Percentiles rank a stretch among this genome's conserved stretches.
phyloP scores from a whole-genome alignment of 2,888 invertebrate genomes.

The Rhabditoides inermis region DNA sequence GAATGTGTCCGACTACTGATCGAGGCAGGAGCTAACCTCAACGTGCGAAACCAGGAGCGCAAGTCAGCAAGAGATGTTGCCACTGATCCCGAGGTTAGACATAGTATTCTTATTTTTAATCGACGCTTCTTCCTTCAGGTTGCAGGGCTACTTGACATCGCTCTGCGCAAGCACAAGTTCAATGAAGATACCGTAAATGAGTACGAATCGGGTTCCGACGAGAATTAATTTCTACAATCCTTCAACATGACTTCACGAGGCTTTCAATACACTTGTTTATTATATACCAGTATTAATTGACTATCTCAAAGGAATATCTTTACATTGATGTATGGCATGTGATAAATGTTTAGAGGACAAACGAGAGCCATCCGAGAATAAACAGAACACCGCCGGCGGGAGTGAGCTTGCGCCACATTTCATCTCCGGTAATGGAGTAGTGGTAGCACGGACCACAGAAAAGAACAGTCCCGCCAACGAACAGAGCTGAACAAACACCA shows the following conservation, averaged over 20 bases:
- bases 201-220: conserved; percentile 30
- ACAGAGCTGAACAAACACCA: not conserved
- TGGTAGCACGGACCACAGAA: conserved; percentile 89
- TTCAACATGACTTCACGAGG: not conserved
- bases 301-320: too few species aligned
- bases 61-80: conserved; percentile 60
- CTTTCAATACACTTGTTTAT: too few species aligned
- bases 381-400: conserved; percentile 81
- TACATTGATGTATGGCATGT: too few species aligned
- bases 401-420: conserved; percentile 67
- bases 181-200: conserved; percentile 28
- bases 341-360: conserved; percentile 32
- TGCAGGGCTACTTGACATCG: conserved; percentile 20
- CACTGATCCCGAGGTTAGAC: conserved; percentile 31
- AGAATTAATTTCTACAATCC: conserved; percentile 11
- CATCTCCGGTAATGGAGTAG: conserved; percentile 74
- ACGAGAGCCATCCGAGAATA: conserved; percentile 73
- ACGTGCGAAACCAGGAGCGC: conserved; percentile 58
- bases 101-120: too few species aligned
- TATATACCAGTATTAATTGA: too few species aligned
- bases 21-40: conserved; percentile 57
- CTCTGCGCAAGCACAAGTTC: conserved; percentile 20
- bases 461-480: conserved; percentile 65
- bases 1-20: conserved; percentile 60
- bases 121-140: not conserved